phyloP scores from a whole-genome alignment of 2,797 vertebrate genomes.

The Poeciliopsis infans region DNA sequence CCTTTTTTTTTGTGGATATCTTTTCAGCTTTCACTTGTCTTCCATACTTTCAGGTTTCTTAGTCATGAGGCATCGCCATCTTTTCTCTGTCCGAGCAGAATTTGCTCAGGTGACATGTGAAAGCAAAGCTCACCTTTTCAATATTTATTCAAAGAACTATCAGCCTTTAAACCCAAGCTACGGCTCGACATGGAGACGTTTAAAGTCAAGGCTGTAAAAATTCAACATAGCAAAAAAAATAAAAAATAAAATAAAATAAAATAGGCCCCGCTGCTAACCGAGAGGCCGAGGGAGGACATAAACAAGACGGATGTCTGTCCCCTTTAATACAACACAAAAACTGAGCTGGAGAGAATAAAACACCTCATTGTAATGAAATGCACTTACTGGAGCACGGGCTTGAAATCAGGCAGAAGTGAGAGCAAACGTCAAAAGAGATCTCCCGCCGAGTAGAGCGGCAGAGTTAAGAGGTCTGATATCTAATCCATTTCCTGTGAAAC shows the following conservation, averaged over 20 bases:
- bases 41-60: neutral
- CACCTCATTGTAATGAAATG: constrained; percentile 83
- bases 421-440: constrained; percentile 76
- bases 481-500: constrained; percentile 81
- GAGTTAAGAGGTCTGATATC: constrained; percentile 77
- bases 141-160: constrained; percentile 62
- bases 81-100: neutral
- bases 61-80: neutral
- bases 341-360: constrained; percentile 76
- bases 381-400: constrained; percentile 73
- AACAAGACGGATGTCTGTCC: constrained; percentile 80
- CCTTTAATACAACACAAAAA: constrained; percentile 82
- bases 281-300: constrained; percentile 75
- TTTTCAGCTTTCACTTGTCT: neutral
- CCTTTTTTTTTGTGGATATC: neutral
- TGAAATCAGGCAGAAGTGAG: constrained; percentile 77
- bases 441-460: constrained; percentile 74
- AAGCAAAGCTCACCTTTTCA: constrained; percentile 49
- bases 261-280: constrained; percentile 74
- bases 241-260: too few species aligned
- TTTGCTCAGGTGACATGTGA: constrained; percentile 6
- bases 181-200: constrained; percentile 71
- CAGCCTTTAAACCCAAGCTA: constrained; percentile 71
- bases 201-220: constrained; percentile 78
- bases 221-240: constrained; percentile 66